These are phyloP conservation scores for Tachina lurida DNA, from an alignment of 2,888 invertebrate species.

Conservation along the genomic window DNA sequence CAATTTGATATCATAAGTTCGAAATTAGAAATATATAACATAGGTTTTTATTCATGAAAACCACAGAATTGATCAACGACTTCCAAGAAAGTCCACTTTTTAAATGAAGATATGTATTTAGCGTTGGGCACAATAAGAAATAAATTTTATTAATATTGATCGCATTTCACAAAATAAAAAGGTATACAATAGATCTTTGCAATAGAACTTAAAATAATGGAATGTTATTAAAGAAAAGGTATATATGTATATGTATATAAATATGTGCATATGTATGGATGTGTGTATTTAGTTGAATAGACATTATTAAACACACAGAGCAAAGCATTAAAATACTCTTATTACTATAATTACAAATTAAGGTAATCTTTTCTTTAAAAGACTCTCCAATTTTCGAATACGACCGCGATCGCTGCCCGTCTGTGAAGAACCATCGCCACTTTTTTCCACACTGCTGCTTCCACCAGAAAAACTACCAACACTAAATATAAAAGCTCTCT, in stretches of 20 bases:
- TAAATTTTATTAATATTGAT: conserved; percentile 20
- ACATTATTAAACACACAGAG: background rate
- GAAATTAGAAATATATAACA: no score
- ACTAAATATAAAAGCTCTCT: conserved; percentile 80
- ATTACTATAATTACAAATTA: conserved; percentile 70
- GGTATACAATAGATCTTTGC: conserved; percentile 14
- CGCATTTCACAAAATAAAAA: conserved; percentile 50
- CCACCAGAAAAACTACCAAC: conserved; percentile 80
- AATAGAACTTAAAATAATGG: conserved; percentile 55
- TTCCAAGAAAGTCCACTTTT: no score
- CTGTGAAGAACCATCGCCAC: conserved; percentile 76
- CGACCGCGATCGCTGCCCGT: conserved; percentile 82
- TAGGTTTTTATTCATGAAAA: no score
- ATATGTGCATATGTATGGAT: no score
- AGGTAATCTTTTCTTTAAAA: conserved; percentile 84
- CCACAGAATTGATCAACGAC: no score
- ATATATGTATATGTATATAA: background rate
- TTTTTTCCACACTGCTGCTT: conserved; percentile 75
- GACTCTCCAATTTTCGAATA: conserved; percentile 84
- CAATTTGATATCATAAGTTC: no score
- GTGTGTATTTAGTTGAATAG: background rate
- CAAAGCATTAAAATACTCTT: conserved; percentile 13
- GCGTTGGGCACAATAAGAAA: background rate
- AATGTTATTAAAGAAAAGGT: conserved; percentile 44
- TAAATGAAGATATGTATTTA: background rate